These are phyloP conservation scores for Podargus strigoides DNA, from an alignment of 2,797 vertebrate genomes.

Conservation along the genomic window DNA sequence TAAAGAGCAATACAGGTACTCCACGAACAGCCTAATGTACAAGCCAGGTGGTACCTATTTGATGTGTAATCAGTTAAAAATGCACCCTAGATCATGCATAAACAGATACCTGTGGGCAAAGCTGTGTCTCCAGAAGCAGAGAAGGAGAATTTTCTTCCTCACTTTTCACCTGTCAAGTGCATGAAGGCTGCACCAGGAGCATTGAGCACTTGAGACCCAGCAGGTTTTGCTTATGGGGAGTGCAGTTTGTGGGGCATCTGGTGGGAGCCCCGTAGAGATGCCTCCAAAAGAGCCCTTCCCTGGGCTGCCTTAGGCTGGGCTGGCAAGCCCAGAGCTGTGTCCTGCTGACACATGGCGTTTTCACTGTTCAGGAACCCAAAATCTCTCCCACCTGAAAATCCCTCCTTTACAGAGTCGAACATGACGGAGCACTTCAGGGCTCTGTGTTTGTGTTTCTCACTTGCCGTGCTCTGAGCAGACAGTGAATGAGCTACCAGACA, in stretches of 20 bases:
- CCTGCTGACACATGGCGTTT: rapidly evolving
- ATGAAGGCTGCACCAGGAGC: not conserved
- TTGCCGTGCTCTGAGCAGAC: not conserved
- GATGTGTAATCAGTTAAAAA: not conserved
- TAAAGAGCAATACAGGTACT: not conserved
- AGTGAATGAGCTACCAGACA: not conserved
- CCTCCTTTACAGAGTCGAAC: not conserved
- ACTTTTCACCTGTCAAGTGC: not conserved
- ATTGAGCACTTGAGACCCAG: not conserved
- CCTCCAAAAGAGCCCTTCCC: not conserved
- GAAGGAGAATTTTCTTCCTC: not conserved
- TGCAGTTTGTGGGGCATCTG: not conserved
- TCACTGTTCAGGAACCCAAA: not conserved
- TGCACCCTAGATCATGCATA: not conserved
- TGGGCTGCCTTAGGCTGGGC: not conserved
- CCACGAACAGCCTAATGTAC: not conserved
- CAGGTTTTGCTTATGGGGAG: not conserved
- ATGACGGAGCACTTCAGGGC: not conserved
- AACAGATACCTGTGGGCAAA: not conserved
- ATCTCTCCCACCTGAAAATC: not conserved
- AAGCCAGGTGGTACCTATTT: not conserved
- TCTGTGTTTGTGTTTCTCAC: not conserved
- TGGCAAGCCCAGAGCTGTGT: not conserved
- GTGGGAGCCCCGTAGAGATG: not conserved
- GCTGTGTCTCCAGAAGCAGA: not conserved